These are phyloP conservation scores for Eublepharis macularius DNA, from an alignment of 2,113 vertebrate species.

Conservation along the genomic window DNA sequence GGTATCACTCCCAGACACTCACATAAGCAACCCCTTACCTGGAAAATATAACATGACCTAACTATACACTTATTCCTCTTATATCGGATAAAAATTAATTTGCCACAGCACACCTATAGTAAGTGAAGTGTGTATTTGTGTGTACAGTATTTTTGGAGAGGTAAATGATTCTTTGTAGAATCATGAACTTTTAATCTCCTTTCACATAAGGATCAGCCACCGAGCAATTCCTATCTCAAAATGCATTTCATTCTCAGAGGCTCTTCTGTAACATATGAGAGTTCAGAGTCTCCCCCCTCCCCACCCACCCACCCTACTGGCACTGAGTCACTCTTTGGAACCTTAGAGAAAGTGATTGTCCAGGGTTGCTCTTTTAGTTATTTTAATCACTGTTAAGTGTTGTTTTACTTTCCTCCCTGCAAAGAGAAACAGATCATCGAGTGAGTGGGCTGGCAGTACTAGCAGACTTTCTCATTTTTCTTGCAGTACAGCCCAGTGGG, in stretches of 20 bases:
- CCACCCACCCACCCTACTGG: slow-evolving; percentile 65
- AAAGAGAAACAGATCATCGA: slow-evolving; percentile 46
- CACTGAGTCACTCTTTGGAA: slow-evolving; percentile 51
- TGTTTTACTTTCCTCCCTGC: slow-evolving; percentile 52
- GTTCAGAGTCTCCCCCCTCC: slow-evolving; percentile 61
- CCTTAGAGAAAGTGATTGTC: slow-evolving; percentile 54
- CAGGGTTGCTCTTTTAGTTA: slow-evolving; percentile 63
- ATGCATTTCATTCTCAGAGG: slow-evolving; percentile 29
- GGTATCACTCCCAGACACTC: not conserved
- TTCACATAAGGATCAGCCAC: slow-evolving; percentile 38
- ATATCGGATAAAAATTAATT: not conserved
- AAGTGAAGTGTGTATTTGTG: not conserved
- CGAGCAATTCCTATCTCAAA: slow-evolving; percentile 29
- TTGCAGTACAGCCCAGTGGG: not conserved
- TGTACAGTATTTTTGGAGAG: not conserved
- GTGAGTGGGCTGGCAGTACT: slow-evolving; percentile 49
- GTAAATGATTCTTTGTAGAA: not conserved
- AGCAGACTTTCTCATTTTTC: not conserved
- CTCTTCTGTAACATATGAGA: slow-evolving; percentile 24
- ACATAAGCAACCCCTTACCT: not conserved
- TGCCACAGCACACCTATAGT: not conserved
- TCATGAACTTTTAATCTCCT: slow-evolving; percentile 28
- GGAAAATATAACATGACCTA: not conserved
- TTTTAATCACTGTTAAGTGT: slow-evolving; percentile 48
- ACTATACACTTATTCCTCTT: not conserved